Evolutionary conservation across 2,113 vertebrate species (phyloP).

Genomic region (Pelusios castaneus): DNA sequence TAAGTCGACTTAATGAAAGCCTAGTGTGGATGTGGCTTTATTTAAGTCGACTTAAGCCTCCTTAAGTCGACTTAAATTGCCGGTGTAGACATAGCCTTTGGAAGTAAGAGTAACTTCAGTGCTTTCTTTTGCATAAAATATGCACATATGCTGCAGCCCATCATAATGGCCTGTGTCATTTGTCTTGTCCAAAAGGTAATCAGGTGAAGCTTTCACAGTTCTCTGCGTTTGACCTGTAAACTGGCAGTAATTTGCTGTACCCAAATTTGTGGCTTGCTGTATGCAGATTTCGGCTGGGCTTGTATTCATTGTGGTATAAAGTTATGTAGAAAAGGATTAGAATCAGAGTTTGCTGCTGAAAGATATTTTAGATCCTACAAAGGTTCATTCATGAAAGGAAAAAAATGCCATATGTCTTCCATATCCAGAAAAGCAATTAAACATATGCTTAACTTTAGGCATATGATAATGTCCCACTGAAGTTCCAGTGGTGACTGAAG

Average conservation of each 20-base stretch:
- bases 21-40: no score
- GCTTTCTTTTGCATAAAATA: neutral
- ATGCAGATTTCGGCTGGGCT: constrained; percentile 61
- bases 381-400: neutral
- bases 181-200: constrained; percentile 27
- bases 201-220: constrained; percentile 46
- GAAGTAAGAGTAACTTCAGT: neutral
- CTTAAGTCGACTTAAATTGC: no score
- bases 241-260: constrained; percentile 30
- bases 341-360: constrained; percentile 9
- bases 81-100: no score
- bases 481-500: neutral
- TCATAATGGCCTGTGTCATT: neutral
- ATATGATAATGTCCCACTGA: neutral
- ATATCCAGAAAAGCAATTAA: neutral
- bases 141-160: neutral
- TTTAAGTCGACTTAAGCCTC: no score
- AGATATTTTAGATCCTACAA: neutral
- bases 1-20: no score
- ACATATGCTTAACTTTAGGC: neutral
- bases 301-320: constrained; percentile 51
- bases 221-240: neutral
- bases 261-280: constrained; percentile 64
- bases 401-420: neutral
- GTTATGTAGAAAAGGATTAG: constrained; percentile 47